Conservation (phyloP, 37 sponge, comb jelly and placozoan genomes). For the Dysidea cf. avara region DNA sequence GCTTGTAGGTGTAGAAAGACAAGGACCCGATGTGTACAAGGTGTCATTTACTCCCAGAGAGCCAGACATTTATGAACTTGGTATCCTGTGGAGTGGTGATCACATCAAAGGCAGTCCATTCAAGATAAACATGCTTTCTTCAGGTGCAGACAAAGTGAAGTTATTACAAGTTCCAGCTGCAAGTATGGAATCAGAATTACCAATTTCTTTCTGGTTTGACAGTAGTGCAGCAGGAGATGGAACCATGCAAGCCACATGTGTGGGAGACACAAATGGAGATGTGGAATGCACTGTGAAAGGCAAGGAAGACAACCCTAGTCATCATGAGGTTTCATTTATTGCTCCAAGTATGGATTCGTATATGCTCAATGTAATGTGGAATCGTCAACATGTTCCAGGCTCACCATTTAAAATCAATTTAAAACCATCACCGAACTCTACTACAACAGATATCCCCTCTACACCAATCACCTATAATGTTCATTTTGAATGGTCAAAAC, state of each 20-base stretch:
- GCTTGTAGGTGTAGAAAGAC: constrained; percentile 27
- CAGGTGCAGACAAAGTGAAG: constrained; percentile 45
- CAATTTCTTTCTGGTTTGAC: constrained; percentile 2
- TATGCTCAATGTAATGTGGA: constrained; percentile 47
- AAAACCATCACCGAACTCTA: constrained; percentile 11
- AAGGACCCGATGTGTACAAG: constrained; percentile 3
- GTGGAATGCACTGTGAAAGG: background rate
- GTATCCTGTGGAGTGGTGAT: constrained; percentile 57
- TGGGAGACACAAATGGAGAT: constrained; percentile 38
- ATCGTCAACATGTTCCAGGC: constrained; percentile 47
- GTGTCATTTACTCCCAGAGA: constrained; percentile 50
- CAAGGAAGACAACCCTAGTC: constrained; percentile 4
- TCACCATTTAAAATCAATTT: constrained; percentile 67
- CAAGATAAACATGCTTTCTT: constrained; percentile 55
- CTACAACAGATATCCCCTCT: constrained; percentile 4
- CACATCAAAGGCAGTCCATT: constrained; percentile 81
- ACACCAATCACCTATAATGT: constrained; percentile 1
- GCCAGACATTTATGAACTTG: constrained; percentile 51
- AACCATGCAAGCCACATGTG: constrained; percentile 19
- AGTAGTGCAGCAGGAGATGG: constrained; percentile 50
- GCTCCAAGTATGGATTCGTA: constrained; percentile 32
- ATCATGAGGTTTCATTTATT: constrained; percentile 2
- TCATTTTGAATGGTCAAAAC: constrained; percentile 18
- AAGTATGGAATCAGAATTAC: no score
- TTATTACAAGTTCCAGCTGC: background rate